Percentiles rank a stretch among this genome's conserved stretches.
These are phyloP conservation scores for Oscheius sp. DNA, from an alignment of 2,888 invertebrate species.

Conservation along the genomic window DNA sequence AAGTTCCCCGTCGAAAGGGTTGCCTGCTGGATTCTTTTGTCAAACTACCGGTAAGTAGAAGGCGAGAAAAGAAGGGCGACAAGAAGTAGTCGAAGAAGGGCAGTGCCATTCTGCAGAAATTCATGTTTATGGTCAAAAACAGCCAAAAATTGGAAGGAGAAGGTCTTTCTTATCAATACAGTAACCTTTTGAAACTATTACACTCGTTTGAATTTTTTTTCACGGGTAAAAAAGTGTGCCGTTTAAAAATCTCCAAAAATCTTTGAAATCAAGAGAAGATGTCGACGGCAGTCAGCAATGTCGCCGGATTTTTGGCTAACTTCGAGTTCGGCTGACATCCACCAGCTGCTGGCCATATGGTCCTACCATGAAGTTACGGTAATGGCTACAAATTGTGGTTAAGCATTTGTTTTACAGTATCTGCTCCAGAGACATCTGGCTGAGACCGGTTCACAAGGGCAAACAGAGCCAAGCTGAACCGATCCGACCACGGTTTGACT, in stretches of 20 bases:
- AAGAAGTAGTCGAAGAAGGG: not conserved
- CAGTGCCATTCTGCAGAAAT: not conserved
- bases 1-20: slow-evolving; percentile 1
- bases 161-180: not conserved
- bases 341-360: not conserved
- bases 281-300: too few species aligned
- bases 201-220: too few species aligned
- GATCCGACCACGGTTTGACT: not conserved
- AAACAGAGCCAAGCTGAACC: not conserved
- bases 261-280: too few species aligned
- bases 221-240: not conserved
- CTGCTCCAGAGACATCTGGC: not conserved
- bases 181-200: too few species aligned
- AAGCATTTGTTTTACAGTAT: too few species aligned
- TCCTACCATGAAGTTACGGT: not conserved
- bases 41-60: slow-evolving; percentile 17
- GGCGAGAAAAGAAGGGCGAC: not conserved
- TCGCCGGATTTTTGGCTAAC: too few species aligned
- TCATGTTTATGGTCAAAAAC: not conserved
- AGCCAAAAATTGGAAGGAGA: too few species aligned
- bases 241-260: too few species aligned
- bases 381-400: not conserved
- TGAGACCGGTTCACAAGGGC: too few species aligned
- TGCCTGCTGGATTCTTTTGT: slow-evolving; percentile 11
- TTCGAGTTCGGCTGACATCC: not conserved